A percentile compares a stretch with the other conserved stretches of the same genome.
phyloP scores from a whole-genome alignment of 1,140 invertebrate species.

The Trinorchestia longiramus region DNA sequence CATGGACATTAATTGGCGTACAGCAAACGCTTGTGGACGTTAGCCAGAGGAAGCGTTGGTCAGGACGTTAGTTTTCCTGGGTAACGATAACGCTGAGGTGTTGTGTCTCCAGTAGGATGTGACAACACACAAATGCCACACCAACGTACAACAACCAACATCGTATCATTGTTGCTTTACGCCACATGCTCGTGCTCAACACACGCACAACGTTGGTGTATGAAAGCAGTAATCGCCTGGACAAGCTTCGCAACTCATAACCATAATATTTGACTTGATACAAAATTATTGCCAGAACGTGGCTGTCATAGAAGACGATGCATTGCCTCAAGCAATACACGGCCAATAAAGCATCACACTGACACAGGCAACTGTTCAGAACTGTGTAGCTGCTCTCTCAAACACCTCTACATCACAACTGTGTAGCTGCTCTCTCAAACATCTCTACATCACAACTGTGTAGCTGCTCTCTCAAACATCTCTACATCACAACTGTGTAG shows the following conservation, averaged over 20 bases:
- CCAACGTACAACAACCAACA: not conserved
- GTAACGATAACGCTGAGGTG: constrained; percentile 11
- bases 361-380: too few relatives aligned
- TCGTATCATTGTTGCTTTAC: not conserved
- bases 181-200: not conserved
- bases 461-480: too few relatives aligned
- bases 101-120: not conserved
- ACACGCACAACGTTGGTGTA: not conserved
- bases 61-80: not conserved
- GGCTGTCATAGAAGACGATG: not conserved
- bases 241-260: not conserved
- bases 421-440: too few relatives aligned
- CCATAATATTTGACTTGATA: not conserved
- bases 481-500: too few relatives aligned
- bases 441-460: too few relatives aligned
- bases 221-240: not conserved
- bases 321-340: too few relatives aligned
- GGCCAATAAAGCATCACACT: too few relatives aligned
- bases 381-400: too few relatives aligned
- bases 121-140: not conserved
- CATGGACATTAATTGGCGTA: too few relatives aligned
- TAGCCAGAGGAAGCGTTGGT: not conserved
- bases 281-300: not conserved
- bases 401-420: too few relatives aligned
- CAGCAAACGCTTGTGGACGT: not conserved